phyloP scores from a whole-genome alignment of 92 coral and sea anemone species.

The Porites lobata region DNA sequence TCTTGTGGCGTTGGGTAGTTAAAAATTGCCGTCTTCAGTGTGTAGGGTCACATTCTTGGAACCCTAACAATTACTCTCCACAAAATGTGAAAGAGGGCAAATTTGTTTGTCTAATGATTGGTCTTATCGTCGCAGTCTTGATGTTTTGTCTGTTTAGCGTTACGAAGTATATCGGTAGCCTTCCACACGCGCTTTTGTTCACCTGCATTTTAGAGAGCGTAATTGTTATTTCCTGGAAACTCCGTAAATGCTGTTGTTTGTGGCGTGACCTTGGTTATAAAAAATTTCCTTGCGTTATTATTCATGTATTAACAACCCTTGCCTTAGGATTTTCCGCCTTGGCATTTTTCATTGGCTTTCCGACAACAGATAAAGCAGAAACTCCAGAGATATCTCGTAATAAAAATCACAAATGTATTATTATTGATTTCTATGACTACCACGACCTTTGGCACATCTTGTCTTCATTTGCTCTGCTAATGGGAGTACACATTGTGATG shows the following conservation, averaged over 20 bases:
- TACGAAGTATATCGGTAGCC: neutral
- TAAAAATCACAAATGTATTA: conserved; percentile 76
- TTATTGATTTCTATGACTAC: conserved; percentile 72
- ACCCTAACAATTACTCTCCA: neutral
- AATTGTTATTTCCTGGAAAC: conserved; percentile 54
- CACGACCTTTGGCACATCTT: conserved; percentile 95
- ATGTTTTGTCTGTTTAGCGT: conserved; percentile 35
- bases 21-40: too few species aligned
- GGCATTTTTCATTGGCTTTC: conserved; percentile 53
- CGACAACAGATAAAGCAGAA: conserved; percentile 77
- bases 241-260: conserved; percentile 1
- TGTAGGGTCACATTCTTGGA: too few species aligned
- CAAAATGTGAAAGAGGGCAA: conserved; percentile 4
- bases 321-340: conserved; percentile 50
- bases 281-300: conserved; percentile 23
- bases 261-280: neutral
- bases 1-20: too few species aligned
- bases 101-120: conserved; percentile 11
- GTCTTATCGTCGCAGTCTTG: conserved; percentile 41
- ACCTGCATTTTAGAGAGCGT: conserved; percentile 65
- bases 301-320: conserved; percentile 52
- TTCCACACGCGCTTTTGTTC: conserved; percentile 74
- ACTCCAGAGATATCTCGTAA: conserved; percentile 77
- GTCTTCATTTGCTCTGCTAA: conserved; percentile 88
- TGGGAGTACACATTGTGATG: conserved; percentile 77